Evolutionary conservation across 2,797 vertebrate genomes (phyloP).

Genomic region (Acipenser oxyrinchus): DNA sequence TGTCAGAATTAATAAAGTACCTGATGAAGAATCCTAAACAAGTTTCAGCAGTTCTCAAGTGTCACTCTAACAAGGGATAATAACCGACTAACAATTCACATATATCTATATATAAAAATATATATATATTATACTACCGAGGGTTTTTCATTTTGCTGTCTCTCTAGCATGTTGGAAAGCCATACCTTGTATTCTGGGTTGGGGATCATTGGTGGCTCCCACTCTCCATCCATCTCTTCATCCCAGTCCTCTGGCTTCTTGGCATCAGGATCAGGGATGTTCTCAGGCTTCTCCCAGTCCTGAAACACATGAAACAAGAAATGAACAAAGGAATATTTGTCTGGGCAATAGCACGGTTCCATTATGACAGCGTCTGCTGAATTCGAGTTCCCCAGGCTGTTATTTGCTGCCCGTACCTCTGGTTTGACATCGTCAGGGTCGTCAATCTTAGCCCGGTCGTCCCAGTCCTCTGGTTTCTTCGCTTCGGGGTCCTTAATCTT

Average conservation of each 20-base stretch:
- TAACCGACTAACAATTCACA: too few species aligned
- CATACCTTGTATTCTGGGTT: constrained; percentile 84
- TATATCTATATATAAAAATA: too few species aligned
- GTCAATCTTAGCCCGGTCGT: constrained; percentile 70
- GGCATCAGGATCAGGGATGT: constrained; percentile 80
- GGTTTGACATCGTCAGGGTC: constrained; percentile 76
- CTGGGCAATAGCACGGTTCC: not conserved
- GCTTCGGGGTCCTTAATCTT: constrained; percentile 83
- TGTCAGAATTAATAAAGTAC: too few species aligned
- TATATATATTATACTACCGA: too few species aligned
- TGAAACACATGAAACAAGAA: constrained; percentile 52
- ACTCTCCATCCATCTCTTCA: constrained; percentile 86
- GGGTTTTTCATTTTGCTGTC: too few species aligned
- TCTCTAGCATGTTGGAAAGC: too few species aligned
- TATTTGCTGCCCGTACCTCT: constrained; percentile 49
- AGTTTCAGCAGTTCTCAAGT: too few species aligned
- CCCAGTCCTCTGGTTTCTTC: constrained; percentile 80
- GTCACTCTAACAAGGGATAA: too few species aligned
- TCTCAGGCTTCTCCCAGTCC: constrained; percentile 83
- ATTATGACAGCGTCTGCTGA: too few species aligned
- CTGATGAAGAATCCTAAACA: too few species aligned
- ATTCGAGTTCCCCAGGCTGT: too few species aligned
- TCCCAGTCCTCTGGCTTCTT: constrained; percentile 86
- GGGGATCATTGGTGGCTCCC: constrained; percentile 80
- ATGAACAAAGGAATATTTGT: not conserved